Percentiles rank a stretch among this genome's conserved stretches.
Evolutionary conservation across 2,797 vertebrate genomes (phyloP).

Genomic region (Melanotaenia nigrans): DNA sequence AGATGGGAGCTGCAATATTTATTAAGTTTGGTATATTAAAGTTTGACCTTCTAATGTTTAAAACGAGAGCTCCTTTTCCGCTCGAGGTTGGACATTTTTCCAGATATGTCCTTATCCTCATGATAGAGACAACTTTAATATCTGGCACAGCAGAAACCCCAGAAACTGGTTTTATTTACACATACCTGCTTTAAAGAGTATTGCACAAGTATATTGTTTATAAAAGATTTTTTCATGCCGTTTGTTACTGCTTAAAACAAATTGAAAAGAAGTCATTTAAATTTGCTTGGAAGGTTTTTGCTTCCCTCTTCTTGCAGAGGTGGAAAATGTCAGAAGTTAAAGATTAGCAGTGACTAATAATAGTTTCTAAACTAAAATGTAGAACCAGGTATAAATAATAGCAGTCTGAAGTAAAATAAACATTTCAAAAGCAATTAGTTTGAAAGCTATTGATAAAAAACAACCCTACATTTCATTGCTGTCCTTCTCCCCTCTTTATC

Average conservation of each 20-base stretch:
- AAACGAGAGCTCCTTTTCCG: too few species aligned
- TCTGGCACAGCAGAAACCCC: background rate
- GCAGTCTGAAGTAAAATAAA: background rate
- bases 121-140: background rate
- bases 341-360: background rate
- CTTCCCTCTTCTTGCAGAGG: background rate
- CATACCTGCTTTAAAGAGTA: background rate
- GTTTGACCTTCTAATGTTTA: background rate
- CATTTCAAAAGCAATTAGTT: background rate
- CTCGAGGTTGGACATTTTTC: too few species aligned
- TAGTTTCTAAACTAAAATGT: background rate
- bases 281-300: background rate
- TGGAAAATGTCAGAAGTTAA: background rate
- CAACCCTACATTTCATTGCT: constrained; percentile 9
- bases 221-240: background rate
- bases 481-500: constrained; percentile 13
- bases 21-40: background rate
- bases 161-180: background rate
- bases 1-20: background rate
- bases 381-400: background rate
- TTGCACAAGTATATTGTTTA: background rate
- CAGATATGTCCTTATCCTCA: background rate
- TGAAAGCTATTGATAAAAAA: background rate
- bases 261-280: background rate
- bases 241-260: background rate